phyloP scores from a whole-genome alignment of 1,140 invertebrate species.

The Potamilus streckersoni region DNA sequence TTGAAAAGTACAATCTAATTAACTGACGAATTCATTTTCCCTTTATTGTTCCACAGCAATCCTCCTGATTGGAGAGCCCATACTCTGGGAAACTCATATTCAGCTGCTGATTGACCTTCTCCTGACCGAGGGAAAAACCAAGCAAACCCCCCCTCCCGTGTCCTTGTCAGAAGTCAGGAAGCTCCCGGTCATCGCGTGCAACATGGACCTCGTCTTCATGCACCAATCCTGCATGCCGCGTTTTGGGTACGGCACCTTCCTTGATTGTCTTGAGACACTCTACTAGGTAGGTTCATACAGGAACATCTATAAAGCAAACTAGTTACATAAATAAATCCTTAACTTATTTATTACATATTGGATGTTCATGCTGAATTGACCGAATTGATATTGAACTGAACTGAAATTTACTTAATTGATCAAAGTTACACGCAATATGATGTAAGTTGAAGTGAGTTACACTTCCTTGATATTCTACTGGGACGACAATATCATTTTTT shows the following conservation, averaged over 20 bases:
- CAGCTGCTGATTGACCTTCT: conserved; percentile 79
- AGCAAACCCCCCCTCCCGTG: conserved; percentile 30
- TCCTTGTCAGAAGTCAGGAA: conserved; percentile 74
- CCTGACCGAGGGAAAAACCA: conserved; percentile 74
- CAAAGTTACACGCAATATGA: too few species aligned
- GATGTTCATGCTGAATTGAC: too few species aligned
- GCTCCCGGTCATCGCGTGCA: conserved; percentile 67
- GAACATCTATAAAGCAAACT: too few species aligned
- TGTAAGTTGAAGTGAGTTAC: too few species aligned
- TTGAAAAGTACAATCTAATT: too few species aligned
- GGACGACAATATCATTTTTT: too few species aligned
- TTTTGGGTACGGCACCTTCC: conserved; percentile 79
- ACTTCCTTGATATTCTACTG: too few species aligned
- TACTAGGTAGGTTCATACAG: conserved; percentile 68
- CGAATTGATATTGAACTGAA: too few species aligned
- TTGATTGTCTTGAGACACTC: conserved; percentile 76
- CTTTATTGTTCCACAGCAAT: conserved; percentile 60
- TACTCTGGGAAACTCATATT: conserved; percentile 68
- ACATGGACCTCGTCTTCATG: conserved; percentile 69
- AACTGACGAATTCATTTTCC: too few species aligned
- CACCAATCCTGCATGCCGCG: conserved; percentile 67
- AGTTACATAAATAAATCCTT: too few species aligned
- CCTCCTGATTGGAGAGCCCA: conserved; percentile 66
- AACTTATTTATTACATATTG: too few species aligned
- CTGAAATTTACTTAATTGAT: too few species aligned